Conservation (phyloP, 2,888 invertebrate species). For the Apamea anceps region DNA sequence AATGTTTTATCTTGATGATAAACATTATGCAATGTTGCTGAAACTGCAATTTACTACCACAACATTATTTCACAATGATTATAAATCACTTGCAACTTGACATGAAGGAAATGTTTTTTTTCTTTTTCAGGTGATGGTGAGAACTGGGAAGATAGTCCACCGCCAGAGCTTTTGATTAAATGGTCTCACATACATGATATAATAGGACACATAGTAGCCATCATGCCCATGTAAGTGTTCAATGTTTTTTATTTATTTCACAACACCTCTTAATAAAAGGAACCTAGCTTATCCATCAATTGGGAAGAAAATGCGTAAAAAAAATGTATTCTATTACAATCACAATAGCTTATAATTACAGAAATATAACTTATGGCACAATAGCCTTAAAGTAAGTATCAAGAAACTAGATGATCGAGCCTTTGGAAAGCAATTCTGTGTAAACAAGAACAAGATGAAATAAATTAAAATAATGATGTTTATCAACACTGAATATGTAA, state of each 20-base stretch:
- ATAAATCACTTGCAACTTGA: slow-evolving; percentile 20
- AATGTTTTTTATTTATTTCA: slow-evolving; percentile 7
- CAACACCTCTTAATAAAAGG: neutral
- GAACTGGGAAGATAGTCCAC: slow-evolving; percentile 91
- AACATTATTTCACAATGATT: slow-evolving; percentile 60
- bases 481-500: neutral
- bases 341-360: neutral
- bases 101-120: neutral
- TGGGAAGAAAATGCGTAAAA: neutral
- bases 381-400: neutral
- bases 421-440: neutral
- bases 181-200: slow-evolving; percentile 92
- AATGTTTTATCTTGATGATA: slow-evolving; percentile 26
- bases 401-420: neutral
- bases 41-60: neutral
- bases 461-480: neutral
- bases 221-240: slow-evolving; percentile 88
- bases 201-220: slow-evolving; percentile 87
- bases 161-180: slow-evolving; percentile 87
- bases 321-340: too few species aligned
- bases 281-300: neutral
- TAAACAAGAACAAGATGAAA: neutral
- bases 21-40: slow-evolving; percentile 49
- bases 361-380: neutral
- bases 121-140: slow-evolving; percentile 82